Base-by-base conservation (phyloP, 2,888 invertebrate species). In the Pristionchus mayeri region DNA sequence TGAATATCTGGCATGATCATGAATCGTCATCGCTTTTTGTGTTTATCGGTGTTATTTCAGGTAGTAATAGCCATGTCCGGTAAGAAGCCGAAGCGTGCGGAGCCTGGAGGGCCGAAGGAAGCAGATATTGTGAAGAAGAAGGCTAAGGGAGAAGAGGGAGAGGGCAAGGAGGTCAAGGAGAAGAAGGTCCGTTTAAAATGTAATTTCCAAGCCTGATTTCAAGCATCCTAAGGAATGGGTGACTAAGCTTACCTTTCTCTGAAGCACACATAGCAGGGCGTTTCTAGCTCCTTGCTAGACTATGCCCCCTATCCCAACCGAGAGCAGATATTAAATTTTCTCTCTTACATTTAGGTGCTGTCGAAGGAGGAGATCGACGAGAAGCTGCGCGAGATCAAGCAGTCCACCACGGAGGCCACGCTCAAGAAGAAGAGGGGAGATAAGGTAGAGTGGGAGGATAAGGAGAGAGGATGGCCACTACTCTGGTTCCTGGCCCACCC, bases 331-430 rank as follows among this genome's bases (percentile, higher is more conserved):
- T n/a, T n/a, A n/a, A n/a, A n/a, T n/a, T n/a, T n/a, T n/a, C n/a
- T n/a, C n/a, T n/a, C n/a, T n/a, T n/a, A 21, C 2, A n/a, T 78
- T 30, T 3, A 78, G 76, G 76, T 78, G 50, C 30, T 78, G 76
- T 40, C 76, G 50, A 37, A 78, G 50, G 76, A 78, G 50, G 76
- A 78, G 76, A 78, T 78, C 21, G 76, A 78, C 18, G 76, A 78
- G 76, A 78, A 78, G 30, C 76, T 78, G 30, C 24, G 76, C 3
- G 76, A 78, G 76, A 78, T 78, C 76, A 78, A 78, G 76, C 76
- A 78, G 50, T 24, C 76, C 16, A 78, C 50, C 40, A 50, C 50
- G 0, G 76, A 78, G 30, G 76, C 48, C 50, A 78, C 76, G 18
- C 27, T 78, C n/a, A 48, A 50, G 50, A 78, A 50, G 76, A 78